phyloP scores from a whole-genome alignment of 2,888 invertebrate species.

The Calameuta idolon region DNA sequence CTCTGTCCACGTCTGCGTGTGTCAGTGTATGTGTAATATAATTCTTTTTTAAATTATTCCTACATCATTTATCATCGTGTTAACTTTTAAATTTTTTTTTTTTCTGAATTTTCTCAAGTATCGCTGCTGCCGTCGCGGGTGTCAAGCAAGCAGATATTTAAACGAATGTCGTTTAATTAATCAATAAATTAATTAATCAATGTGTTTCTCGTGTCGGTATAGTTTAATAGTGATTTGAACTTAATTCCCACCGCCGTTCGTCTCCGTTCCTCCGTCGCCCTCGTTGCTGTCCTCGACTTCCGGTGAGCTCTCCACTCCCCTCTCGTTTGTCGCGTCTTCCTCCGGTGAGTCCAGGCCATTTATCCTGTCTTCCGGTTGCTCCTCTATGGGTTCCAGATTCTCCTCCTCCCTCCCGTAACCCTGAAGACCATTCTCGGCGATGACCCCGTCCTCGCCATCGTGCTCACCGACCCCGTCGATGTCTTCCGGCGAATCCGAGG shows the following conservation, averaged over 20 bases:
- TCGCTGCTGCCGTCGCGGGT: conserved; percentile 1
- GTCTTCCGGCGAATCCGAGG: conserved; percentile 27
- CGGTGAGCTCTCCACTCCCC: conserved; percentile 21
- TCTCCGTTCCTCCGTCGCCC: conserved; percentile 40
- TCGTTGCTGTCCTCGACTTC: conserved; percentile 29
- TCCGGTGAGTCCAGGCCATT: conserved; percentile 7
- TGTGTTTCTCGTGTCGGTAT: neutral
- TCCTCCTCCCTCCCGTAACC: conserved; percentile 33
- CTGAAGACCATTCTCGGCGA: conserved; percentile 25
- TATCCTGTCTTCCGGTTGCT: conserved; percentile 43
- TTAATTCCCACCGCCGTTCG: conserved; percentile 16
- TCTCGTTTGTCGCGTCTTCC: conserved; percentile 6
- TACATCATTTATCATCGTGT: no score
- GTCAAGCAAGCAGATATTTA: conserved; percentile 6
- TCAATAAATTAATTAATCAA: neutral
- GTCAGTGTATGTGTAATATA: no score
- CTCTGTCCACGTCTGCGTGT: no score
- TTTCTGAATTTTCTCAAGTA: no score
- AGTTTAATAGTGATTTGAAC: conserved; percentile 11
- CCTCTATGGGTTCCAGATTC: conserved; percentile 38
- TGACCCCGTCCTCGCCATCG: conserved; percentile 21
- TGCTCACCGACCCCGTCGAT: neutral
- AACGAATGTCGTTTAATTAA: neutral
- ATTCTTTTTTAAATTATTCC: no score
- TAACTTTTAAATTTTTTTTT: no score